Conservation (phyloP, 2,113 vertebrate species). For the Forbesichthys papilliferus region DNA sequence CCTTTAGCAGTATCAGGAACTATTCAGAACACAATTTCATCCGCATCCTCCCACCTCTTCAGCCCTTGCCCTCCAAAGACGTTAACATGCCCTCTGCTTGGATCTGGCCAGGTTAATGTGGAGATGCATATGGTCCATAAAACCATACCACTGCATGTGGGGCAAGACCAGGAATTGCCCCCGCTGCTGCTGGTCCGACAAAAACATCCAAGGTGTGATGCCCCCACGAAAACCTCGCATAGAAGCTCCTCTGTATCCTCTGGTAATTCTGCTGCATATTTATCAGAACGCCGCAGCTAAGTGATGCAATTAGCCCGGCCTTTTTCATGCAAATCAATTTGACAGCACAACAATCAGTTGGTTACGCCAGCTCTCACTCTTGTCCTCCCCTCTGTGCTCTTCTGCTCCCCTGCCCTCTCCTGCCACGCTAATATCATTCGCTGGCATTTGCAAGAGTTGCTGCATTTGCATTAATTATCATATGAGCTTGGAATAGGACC, state of each 20-base stretch:
- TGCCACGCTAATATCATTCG: slow-evolving; percentile 56
- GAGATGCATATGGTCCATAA: slow-evolving; percentile 68
- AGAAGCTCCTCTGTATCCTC: slow-evolving; percentile 65
- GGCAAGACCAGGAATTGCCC: slow-evolving; percentile 32
- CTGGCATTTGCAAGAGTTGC: slow-evolving; percentile 74
- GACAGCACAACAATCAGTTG: slow-evolving; percentile 80
- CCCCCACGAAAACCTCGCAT: slow-evolving; percentile 63
- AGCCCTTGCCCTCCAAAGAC: slow-evolving; percentile 26
- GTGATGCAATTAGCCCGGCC: slow-evolving; percentile 77
- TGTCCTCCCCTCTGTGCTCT: slow-evolving; percentile 45
- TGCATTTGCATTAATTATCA: slow-evolving; percentile 80
- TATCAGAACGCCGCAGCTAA: slow-evolving; percentile 78
- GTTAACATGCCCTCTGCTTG: slow-evolving; percentile 8
- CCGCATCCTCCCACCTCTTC: slow-evolving; percentile 37
- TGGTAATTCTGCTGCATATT: slow-evolving; percentile 68
- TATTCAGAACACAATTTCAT: slow-evolving; percentile 24
- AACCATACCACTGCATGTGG: slow-evolving; percentile 17
- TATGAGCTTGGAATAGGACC: slow-evolving; percentile 68
- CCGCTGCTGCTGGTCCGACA: slow-evolving; percentile 27
- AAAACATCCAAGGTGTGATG: slow-evolving; percentile 47
- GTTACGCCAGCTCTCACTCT: slow-evolving; percentile 69
- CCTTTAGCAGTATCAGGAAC: slow-evolving; percentile 56
- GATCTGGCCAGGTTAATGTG: slow-evolving; percentile 1
- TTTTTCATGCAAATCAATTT: slow-evolving; percentile 82
- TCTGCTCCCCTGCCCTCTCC: slow-evolving; percentile 50